phyloP scores from a whole-genome alignment of 2,797 vertebrate species.

The Pseudochaenichthys georgianus region DNA sequence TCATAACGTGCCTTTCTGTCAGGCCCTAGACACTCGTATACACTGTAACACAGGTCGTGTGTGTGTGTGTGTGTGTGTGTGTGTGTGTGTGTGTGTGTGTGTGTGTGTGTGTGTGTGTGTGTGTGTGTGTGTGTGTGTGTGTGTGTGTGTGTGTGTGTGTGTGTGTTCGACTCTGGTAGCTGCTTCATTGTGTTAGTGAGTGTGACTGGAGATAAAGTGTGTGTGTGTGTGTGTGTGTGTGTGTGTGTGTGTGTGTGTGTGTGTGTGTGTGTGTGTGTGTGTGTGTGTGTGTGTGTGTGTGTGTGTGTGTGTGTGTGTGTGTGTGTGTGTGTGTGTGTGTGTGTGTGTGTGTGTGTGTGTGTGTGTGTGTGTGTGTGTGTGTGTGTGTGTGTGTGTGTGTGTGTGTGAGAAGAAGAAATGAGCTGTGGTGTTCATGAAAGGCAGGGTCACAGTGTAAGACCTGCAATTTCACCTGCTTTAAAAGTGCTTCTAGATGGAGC shows the following conservation, averaged over 20 bases:
- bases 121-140: slow-evolving; percentile 22
- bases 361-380: neutral
- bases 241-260: no score
- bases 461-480: slow-evolving; percentile 61
- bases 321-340: neutral
- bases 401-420: slow-evolving; percentile 46
- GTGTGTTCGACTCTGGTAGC: slow-evolving; percentile 12
- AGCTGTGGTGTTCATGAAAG: slow-evolving; percentile 57
- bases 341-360: no score
- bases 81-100: slow-evolving; percentile 2
- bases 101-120: neutral
- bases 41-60: slow-evolving; percentile 40
- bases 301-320: no score
- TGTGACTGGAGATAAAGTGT: slow-evolving; percentile 32
- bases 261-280: no score
- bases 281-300: no score
- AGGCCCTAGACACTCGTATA: slow-evolving; percentile 18
- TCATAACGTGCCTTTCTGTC: slow-evolving; percentile 16
- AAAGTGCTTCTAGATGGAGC: slow-evolving; percentile 43
- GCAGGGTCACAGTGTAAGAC: slow-evolving; percentile 61
- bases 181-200: slow-evolving; percentile 48
- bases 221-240: no score
- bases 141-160: slow-evolving; percentile 49
- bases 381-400: no score
- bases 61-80: slow-evolving; percentile 4